Evolutionary conservation across 1,140 invertebrate species (phyloP).

Genomic region (Dinoponera quadriceps): DNA sequence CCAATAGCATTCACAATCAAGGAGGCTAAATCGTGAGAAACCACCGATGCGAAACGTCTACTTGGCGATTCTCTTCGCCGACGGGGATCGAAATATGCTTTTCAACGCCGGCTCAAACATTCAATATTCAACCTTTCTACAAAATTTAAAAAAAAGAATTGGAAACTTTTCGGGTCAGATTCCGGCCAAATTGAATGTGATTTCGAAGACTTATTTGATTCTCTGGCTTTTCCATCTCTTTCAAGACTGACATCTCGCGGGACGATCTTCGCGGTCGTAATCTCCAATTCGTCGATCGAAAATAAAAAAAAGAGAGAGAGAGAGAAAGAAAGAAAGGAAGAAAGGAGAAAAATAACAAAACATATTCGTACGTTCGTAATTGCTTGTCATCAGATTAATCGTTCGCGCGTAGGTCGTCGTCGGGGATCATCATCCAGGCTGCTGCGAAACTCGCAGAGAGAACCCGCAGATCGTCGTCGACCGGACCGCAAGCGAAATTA

Average conservation of each 20-base stretch:
- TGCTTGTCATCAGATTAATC: slow-evolving; percentile 43
- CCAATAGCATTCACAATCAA: slow-evolving; percentile 4
- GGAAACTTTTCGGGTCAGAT: background rate
- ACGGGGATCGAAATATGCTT: background rate
- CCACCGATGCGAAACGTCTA: slow-evolving; percentile 24
- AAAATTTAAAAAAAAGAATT: background rate
- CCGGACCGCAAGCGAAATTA: background rate
- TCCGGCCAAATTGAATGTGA: background rate
- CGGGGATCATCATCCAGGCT: background rate
- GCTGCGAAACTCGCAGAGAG: background rate
- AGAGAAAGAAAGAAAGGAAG: background rate
- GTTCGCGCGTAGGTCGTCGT: slow-evolving; percentile 36
- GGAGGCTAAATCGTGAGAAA: slow-evolving; percentile 24
- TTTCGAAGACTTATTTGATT: background rate
- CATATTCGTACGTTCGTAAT: slow-evolving; percentile 48
- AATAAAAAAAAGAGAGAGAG: background rate
- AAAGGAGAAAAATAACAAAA: slow-evolving; percentile 18
- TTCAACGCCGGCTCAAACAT: too few species aligned
- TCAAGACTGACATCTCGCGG: slow-evolving; percentile 30
- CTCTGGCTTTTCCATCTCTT: background rate
- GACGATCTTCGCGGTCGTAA: slow-evolving; percentile 43
- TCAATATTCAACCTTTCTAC: background rate
- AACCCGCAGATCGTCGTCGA: background rate
- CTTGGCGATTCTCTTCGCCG: slow-evolving; percentile 1
- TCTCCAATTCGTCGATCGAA: slow-evolving; percentile 33